Conservation (phyloP, 2,888 invertebrate genomes). For the Ptychoptera contaminata region DNA sequence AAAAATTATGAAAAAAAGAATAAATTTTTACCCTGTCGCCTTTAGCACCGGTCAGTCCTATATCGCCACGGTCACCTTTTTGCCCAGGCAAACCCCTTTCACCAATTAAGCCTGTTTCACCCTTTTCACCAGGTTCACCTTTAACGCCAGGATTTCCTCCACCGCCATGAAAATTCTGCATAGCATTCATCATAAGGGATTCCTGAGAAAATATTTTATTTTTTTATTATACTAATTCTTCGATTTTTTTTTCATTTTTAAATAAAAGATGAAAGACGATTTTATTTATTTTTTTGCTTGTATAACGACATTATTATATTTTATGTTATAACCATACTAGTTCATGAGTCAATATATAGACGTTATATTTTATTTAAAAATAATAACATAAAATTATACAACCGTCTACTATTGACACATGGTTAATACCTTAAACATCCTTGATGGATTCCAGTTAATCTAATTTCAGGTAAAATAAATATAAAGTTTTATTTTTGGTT, state of each 20-base stretch:
- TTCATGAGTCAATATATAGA: too few relatives aligned
- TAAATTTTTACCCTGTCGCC: constrained; percentile 51
- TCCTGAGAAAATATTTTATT: constrained; percentile 31
- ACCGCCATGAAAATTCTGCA: constrained; percentile 7
- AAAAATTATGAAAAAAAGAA: constrained; percentile 6
- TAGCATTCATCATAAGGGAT: constrained; percentile 43
- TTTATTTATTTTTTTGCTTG: too few relatives aligned
- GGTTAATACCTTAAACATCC: constrained; percentile 32
- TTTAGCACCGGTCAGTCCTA: constrained; percentile 43
- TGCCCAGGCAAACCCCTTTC: constrained; percentile 44
- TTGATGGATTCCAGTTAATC: constrained; percentile 34
- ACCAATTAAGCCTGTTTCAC: constrained; percentile 48
- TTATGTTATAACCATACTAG: too few relatives aligned
- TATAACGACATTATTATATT: too few relatives aligned
- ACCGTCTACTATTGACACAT: too few relatives aligned
- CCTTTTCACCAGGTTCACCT: constrained; percentile 51
- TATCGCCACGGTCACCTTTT: constrained; percentile 42
- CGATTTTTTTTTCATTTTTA: background rate
- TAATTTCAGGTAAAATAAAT: constrained; percentile 10
- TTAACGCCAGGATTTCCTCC: constrained; percentile 45
- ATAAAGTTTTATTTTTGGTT: too few relatives aligned
- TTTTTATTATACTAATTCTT: background rate
- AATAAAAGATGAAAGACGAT: background rate
- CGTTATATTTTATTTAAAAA: too few relatives aligned
- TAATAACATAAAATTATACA: too few relatives aligned